A percentile compares a stretch with the other conserved stretches of the same genome.
These are phyloP conservation scores for Hydrolagus affinis DNA, from an alignment of 2,113 vertebrate genomes.

Conservation along the genomic window DNA sequence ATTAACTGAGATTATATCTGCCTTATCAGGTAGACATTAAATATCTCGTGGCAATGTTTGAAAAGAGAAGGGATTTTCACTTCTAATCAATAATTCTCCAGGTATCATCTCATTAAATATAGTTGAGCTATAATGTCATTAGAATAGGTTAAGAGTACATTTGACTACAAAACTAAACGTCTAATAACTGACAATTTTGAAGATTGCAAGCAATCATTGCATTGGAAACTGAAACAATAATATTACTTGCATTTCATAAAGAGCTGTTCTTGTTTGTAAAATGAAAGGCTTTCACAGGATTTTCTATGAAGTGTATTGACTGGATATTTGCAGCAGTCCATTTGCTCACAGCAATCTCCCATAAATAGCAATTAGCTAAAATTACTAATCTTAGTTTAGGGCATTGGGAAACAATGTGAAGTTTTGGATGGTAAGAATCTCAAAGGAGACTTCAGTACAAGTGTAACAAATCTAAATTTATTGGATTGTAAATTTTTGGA, in stretches of 20 bases:
- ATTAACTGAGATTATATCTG: conserved; percentile 38
- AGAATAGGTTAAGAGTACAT: neutral
- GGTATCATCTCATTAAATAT: too few relatives aligned
- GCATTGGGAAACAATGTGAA: neutral
- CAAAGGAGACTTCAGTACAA: neutral
- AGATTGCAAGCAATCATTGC: neutral
- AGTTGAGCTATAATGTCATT: neutral
- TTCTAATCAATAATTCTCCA: too few relatives aligned
- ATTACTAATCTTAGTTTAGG: too few relatives aligned
- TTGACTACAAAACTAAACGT: neutral
- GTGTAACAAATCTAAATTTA: neutral
- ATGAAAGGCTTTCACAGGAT: too few relatives aligned
- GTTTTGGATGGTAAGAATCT: neutral
- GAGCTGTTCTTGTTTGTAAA: neutral
- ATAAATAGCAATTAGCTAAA: too few relatives aligned
- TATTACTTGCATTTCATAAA: neutral
- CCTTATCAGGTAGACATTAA: conserved; percentile 31
- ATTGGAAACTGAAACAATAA: neutral
- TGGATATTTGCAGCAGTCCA: too few relatives aligned
- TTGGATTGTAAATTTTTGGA: neutral
- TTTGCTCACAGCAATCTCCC: too few relatives aligned
- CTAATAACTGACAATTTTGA: neutral
- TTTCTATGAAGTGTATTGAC: too few relatives aligned
- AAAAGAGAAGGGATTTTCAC: too few relatives aligned
- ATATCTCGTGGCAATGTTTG: too few relatives aligned